Conservation (phyloP, 2,797 vertebrate species). For the Parauchenoglanis punctatus region DNA sequence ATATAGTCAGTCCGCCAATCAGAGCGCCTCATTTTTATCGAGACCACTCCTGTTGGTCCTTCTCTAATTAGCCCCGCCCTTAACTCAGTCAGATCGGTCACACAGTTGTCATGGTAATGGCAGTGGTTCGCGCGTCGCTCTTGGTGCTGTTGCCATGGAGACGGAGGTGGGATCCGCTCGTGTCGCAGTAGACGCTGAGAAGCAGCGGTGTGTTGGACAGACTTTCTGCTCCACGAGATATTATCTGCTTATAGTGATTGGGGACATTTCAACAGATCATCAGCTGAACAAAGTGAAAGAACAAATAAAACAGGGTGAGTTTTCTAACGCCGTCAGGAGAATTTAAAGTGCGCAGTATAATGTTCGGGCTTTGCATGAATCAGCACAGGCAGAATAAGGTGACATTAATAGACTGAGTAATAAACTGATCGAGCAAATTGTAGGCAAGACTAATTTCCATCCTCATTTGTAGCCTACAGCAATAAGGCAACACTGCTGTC, state of each 20-base stretch:
- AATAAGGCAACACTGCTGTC: not conserved
- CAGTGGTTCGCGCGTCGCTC: constrained; percentile 69
- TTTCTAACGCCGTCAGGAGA: not conserved
- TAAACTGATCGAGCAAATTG: not conserved
- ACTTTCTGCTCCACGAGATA: constrained; percentile 68
- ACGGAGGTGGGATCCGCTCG: constrained; percentile 70
- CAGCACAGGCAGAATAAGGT: not conserved
- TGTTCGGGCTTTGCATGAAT: not conserved
- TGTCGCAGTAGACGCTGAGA: constrained; percentile 65
- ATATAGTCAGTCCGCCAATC: constrained; percentile 77
- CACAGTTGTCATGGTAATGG: constrained; percentile 91
- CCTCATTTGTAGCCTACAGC: not conserved
- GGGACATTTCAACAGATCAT: constrained; percentile 79
- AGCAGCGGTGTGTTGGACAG: constrained; percentile 62
- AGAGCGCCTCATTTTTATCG: not conserved
- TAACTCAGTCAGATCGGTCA: constrained; percentile 64
- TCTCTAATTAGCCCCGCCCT: constrained; percentile 53
- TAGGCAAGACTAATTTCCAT: not conserved
- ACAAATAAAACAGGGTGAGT: constrained; percentile 85
- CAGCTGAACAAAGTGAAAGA: constrained; percentile 80
- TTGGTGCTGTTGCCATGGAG: constrained; percentile 85
- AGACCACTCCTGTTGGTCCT: constrained; percentile 64
- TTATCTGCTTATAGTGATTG: constrained; percentile 86
- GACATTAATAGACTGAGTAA: not conserved
- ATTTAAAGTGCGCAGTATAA: not conserved